Evolutionary conservation across 2,888 invertebrate species (phyloP), one percentile per base, ranked within the genome.

Genomic region (Zhuqinia jingwanae): DNA sequence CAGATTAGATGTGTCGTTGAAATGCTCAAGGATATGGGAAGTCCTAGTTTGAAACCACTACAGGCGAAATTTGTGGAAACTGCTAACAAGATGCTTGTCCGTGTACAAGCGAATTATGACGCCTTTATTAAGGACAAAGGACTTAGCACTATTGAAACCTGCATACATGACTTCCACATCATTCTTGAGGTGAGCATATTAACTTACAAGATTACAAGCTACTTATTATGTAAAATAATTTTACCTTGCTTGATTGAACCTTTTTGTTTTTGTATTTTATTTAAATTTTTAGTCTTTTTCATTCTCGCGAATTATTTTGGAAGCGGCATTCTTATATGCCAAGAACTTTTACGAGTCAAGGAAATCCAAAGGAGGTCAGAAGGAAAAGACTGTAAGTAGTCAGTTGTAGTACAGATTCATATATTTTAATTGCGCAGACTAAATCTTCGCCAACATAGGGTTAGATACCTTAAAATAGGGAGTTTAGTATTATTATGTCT

Each of bases 241-340:
- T 15, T 30, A 30, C 17, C 27, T 17, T 65, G 17, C 22, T 65
- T 30, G 6, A n/a, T 63, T n/a, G n/a, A n/a, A n/a, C n/a, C 8
- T 56, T 75, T 3, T 75, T 27, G 47, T 36, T 36, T 8, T 1
- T 45, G 8, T 45, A 10, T 42, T 56, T 30, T 50, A n/a, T 53
- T 75, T 75, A 20, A 13, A 13, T 17, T 17, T 81, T 1, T 10
- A 81, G 81, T 58, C 58, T 0, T 73, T 81, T 30, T 81, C 81
- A 1, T 81, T 73, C n/a, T 27, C 11, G 13, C 63, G 79, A 25
- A 65, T 79, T 50, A 13, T 65, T 2, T 17, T 65, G n/a, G 63
- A 65, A 6, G 56, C 10, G 15, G 50, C 65, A 3, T 1, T 79
- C 27, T 25, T 2, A 27, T 45, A 13, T 6, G 17, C 25, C 2